phyloP scores from a whole-genome alignment of 2,113 vertebrate species.

The Uropsilus gracilis region DNA sequence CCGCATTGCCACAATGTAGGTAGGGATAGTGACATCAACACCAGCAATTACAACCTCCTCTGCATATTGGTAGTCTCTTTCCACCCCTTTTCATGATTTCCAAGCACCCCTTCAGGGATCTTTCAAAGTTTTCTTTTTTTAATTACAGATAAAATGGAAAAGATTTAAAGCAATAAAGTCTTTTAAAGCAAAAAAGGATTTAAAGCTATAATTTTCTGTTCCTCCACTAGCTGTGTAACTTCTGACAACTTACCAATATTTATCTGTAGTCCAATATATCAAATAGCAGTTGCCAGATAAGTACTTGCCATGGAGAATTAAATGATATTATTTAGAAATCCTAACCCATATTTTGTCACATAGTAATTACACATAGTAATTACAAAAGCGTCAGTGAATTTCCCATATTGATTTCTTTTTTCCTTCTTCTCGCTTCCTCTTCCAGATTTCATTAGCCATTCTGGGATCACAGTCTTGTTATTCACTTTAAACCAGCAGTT shows the following conservation, averaged over 20 bases:
- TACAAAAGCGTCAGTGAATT: background rate
- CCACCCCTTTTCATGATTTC: background rate
- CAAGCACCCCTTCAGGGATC: background rate
- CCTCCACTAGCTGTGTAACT: background rate
- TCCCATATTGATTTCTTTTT: background rate
- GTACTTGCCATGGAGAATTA: background rate
- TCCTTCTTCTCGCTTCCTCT: background rate
- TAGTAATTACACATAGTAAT: background rate
- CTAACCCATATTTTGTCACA: background rate
- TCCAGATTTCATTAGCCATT: background rate
- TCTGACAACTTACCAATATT: background rate
- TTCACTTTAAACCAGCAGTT: background rate
- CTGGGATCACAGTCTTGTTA: background rate
- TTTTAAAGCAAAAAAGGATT: constrained; percentile 12
- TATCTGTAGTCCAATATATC: constrained; percentile 18
- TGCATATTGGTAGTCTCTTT: background rate
- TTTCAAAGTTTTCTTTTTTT: background rate
- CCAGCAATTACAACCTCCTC: background rate
- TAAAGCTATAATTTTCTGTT: constrained; percentile 39
- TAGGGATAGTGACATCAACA: background rate
- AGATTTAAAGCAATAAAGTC: background rate
- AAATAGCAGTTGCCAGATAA: background rate
- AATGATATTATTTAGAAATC: background rate
- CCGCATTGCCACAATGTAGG: background rate
- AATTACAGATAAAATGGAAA: constrained; percentile 19